Evolutionary conservation across 2,113 vertebrate species (phyloP).

Genomic region (Columbina picui): DNA sequence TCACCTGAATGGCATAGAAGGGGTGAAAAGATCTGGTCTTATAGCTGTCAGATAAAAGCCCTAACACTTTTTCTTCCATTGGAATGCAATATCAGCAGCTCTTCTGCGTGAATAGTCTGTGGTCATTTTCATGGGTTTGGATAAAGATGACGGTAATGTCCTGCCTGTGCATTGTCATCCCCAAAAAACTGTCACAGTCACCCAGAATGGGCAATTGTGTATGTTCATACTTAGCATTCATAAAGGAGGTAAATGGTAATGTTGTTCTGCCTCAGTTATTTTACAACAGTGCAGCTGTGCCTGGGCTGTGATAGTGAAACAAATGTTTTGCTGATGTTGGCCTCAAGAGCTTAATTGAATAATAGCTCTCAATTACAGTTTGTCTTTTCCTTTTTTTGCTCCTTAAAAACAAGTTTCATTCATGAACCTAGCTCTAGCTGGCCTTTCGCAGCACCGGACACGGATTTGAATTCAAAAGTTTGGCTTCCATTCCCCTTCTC

Average conservation of each 20-base stretch:
- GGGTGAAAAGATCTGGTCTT: neutral
- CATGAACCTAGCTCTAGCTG: neutral
- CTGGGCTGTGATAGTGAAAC: neutral
- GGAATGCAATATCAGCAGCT: neutral
- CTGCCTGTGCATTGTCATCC: neutral
- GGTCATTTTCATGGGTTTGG: neutral
- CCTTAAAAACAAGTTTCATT: neutral
- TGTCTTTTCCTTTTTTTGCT: neutral
- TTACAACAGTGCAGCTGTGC: neutral
- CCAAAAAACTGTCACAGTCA: neutral
- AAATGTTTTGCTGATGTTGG: neutral
- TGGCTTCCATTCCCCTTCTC: neutral
- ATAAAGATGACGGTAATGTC: neutral
- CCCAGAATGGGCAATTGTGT: neutral
- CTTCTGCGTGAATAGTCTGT: neutral
- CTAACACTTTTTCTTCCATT: neutral
- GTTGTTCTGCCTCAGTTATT: neutral
- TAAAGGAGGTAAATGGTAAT: neutral
- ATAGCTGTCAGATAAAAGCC: neutral
- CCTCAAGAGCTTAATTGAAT: neutral
- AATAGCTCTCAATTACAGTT: neutral
- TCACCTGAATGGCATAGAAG: neutral
- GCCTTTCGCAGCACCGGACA: neutral
- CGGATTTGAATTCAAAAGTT: conserved; percentile 1
- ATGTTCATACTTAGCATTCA: neutral